phyloP scores from a whole-genome alignment of 2,888 invertebrate genomes.

The Agonopterix heracliana region DNA sequence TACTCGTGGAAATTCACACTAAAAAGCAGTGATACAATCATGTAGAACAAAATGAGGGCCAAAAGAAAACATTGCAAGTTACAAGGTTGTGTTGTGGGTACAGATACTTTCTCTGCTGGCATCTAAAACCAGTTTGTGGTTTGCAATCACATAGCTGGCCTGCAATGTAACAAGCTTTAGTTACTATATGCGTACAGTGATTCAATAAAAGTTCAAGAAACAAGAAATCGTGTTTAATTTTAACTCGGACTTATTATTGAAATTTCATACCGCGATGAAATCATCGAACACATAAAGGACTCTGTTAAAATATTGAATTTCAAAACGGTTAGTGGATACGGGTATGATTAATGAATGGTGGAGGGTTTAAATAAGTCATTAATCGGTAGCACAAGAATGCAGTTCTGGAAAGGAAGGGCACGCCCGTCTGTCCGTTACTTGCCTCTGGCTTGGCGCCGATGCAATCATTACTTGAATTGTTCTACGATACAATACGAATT shows the following conservation, averaged over 20 bases:
- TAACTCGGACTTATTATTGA: no score
- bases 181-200: background rate
- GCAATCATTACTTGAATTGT: conserved; percentile 22
- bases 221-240: no score
- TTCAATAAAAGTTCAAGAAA: no score
- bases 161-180: background rate
- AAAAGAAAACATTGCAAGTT: conserved; percentile 3
- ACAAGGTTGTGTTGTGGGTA: conserved; percentile 1
- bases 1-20: no score
- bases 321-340: no score
- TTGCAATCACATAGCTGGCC: conserved; percentile 12
- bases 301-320: no score
- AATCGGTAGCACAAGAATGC: background rate
- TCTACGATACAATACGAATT: conserved; percentile 11
- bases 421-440: conserved; percentile 1
- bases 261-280: no score
- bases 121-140: conserved; percentile 28
- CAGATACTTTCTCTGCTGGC: conserved; percentile 27
- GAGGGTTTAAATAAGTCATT: no score
- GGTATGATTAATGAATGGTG: no score
- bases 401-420: conserved; percentile 13
- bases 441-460: conserved; percentile 13
- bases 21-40: no score
- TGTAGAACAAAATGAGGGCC: no score
- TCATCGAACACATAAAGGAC: no score